Conservation (phyloP, 2,888 invertebrate species). For the Trissonchulus sp. region DNA sequence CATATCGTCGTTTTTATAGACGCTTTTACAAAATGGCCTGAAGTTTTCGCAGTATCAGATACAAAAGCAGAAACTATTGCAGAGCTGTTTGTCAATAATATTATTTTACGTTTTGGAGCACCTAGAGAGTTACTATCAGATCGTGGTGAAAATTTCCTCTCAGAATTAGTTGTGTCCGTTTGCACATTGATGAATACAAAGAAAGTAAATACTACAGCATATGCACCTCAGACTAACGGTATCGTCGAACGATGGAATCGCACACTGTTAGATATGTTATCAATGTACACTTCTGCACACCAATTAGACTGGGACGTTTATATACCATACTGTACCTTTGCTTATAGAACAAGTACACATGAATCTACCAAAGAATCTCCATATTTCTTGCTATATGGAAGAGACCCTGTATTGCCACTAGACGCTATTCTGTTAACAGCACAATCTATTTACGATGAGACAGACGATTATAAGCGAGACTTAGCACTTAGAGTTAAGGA, state of each 20-base stretch:
- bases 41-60: neutral
- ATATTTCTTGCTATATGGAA: conserved; percentile 1
- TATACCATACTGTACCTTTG: conserved; percentile 28
- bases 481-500: neutral
- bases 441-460: neutral
- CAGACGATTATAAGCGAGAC: neutral
- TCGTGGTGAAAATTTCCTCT: neutral
- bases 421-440: neutral
- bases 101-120: neutral
- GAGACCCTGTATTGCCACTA: conserved; percentile 3
- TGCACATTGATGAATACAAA: conserved; percentile 1
- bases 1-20: conserved; percentile 1
- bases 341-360: conserved; percentile 32
- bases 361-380: conserved; percentile 31
- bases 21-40: conserved; percentile 8
- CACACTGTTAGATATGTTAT: conserved; percentile 33
- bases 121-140: conserved; percentile 13
- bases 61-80: neutral
- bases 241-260: conserved; percentile 32
- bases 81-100: neutral
- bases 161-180: neutral
- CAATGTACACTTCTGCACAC: neutral
- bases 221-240: conserved; percentile 35
- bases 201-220: conserved; percentile 27
- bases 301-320: conserved; percentile 33